phyloP scores from a whole-genome alignment of 2,113 vertebrate species.

The Platycercus adscitus region DNA sequence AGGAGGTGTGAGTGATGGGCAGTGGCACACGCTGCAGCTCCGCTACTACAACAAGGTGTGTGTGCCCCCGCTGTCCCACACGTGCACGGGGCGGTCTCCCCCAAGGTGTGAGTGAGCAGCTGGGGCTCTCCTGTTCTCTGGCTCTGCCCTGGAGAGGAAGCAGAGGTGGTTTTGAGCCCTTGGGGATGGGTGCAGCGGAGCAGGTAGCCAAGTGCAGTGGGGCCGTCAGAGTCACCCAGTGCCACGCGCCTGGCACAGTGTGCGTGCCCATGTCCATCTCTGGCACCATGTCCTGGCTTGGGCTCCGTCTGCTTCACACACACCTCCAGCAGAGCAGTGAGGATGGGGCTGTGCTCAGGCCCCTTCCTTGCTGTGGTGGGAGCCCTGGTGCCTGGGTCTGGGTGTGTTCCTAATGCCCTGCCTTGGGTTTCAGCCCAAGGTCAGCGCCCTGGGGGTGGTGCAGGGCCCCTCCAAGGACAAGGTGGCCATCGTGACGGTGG shows the following conservation, averaged over 20 bases:
- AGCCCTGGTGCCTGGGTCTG: not conserved
- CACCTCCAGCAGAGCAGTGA: not conserved
- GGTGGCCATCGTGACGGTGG: conserved; percentile 91
- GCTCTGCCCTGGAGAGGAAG: not conserved
- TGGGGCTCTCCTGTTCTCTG: not conserved
- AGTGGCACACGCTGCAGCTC: conserved; percentile 95
- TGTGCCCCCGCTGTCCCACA: not conserved
- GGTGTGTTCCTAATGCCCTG: not conserved
- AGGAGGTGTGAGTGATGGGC: conserved; percentile 92
- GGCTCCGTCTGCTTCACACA: not conserved
- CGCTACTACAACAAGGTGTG: conserved; percentile 96
- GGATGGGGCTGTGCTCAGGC: not conserved
- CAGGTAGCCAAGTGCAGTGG: not conserved
- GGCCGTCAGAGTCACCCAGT: not conserved
- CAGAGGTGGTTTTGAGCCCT: not conserved
- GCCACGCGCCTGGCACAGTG: fast-evolving
- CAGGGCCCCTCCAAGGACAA: conserved; percentile 98
- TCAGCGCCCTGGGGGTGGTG: conserved; percentile 85
- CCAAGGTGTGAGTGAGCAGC: fast-evolving
- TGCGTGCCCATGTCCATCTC: not conserved
- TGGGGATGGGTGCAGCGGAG: not conserved
- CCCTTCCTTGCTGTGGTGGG: not conserved
- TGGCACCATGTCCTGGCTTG: fast-evolving
- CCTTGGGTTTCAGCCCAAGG: conserved; percentile 82
- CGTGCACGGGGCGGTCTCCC: fast-evolving